Percentiles rank a stretch among this genome's conserved stretches.
Conservation (phyloP, 2,888 invertebrate genomes). For the Cheilosia scutellata region DNA sequence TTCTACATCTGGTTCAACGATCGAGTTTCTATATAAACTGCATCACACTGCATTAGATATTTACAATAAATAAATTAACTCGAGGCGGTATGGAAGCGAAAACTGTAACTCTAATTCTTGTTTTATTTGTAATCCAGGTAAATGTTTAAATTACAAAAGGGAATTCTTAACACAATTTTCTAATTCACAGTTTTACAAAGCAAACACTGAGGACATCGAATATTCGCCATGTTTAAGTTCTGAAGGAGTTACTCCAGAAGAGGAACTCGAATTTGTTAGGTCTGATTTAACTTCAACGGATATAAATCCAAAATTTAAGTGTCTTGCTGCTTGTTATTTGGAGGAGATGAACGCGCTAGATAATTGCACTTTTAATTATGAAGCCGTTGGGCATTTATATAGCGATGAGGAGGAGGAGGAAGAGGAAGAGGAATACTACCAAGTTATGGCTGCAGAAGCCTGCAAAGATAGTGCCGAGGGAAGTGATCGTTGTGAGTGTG, state of each 20-base stretch:
- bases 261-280: not conserved
- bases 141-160: not conserved
- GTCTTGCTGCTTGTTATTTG: constrained; percentile 38
- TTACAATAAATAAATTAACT: not conserved
- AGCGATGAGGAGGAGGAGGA: not conserved
- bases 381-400: not conserved
- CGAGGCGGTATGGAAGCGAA: not conserved
- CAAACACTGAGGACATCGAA: not conserved
- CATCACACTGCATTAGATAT: no score
- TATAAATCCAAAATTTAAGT: constrained; percentile 39
- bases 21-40: no score
- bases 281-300: constrained; percentile 16
- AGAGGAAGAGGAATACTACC: not conserved
- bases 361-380: constrained; percentile 7
- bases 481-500: constrained; percentile 48
- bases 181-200: not conserved
- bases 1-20: no score
- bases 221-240: not conserved
- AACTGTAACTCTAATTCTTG: not conserved
- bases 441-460: not conserved
- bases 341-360: not conserved
- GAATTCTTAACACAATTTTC: not conserved
- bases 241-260: constrained; percentile 9
- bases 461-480: constrained; percentile 7
- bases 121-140: not conserved